These are phyloP conservation scores for Altica lythri DNA, from an alignment of 2,888 invertebrate genomes.

Conservation along the genomic window DNA sequence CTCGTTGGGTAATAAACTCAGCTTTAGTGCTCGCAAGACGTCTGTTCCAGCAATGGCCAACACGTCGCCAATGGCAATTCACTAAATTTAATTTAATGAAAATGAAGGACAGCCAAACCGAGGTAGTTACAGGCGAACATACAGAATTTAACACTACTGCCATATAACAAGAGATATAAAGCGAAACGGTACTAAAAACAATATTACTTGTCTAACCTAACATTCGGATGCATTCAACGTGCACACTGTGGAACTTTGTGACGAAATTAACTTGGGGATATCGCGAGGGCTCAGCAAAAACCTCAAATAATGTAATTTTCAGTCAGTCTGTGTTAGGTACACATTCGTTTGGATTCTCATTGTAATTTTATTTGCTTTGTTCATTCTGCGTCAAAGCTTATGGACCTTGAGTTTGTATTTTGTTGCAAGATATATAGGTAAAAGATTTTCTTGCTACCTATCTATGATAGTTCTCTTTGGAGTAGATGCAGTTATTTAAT, in stretches of 20 bases:
- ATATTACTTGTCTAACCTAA: constrained; percentile 17
- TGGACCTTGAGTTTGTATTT: too few relatives aligned
- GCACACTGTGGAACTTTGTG: neutral
- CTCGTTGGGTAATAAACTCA: constrained; percentile 36
- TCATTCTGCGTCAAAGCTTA: too few relatives aligned
- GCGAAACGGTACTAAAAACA: constrained; percentile 23
- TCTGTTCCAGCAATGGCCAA: constrained; percentile 39
- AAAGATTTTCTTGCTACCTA: too few relatives aligned
- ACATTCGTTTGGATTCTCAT: too few relatives aligned
- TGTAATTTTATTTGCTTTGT: too few relatives aligned
- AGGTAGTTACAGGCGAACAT: constrained; percentile 25
- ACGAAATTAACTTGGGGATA: neutral
- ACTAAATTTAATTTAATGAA: constrained; percentile 43
- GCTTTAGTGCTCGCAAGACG: constrained; percentile 41
- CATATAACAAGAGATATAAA: constrained; percentile 21
- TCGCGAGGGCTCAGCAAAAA: neutral
- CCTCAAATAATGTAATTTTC: too few relatives aligned
- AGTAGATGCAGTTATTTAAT: too few relatives aligned
- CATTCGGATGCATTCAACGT: constrained; percentile 18
- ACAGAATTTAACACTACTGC: constrained; percentile 22
- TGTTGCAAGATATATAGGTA: too few relatives aligned
- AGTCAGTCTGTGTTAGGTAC: too few relatives aligned
- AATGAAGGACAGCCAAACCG: constrained; percentile 33
- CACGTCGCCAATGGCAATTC: constrained; percentile 44
- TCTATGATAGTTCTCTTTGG: too few relatives aligned